Percentiles rank a stretch among this genome's conserved stretches.
Evolutionary conservation across 2,888 invertebrate genomes (phyloP).

Genomic region (Sisyra terminalis): DNA sequence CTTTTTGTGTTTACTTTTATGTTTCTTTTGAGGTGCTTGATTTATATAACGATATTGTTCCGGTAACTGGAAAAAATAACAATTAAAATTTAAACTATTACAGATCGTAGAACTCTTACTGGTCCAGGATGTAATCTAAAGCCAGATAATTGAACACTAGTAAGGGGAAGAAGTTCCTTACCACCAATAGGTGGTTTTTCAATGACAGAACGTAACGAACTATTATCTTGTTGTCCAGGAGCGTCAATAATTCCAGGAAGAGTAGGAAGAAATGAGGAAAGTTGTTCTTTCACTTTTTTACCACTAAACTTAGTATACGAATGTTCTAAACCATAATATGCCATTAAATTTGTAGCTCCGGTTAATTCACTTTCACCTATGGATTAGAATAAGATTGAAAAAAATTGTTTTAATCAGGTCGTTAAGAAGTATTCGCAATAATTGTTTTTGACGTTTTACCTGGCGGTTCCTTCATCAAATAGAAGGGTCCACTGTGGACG

Average conservation of each 20-base stretch:
- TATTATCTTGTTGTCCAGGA: constrained; percentile 72
- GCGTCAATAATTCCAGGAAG: constrained; percentile 91
- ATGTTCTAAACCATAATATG: constrained; percentile 90
- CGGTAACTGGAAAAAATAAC: constrained; percentile 43
- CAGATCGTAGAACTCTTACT: constrained; percentile 27
- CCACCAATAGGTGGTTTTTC: constrained; percentile 91
- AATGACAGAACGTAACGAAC: constrained; percentile 82
- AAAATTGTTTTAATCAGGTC: background rate
- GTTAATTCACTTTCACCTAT: constrained; percentile 82
- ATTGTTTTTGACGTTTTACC: constrained; percentile 31
- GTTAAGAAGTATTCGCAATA: background rate
- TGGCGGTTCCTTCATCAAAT: constrained; percentile 93
- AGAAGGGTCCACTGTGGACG: constrained; percentile 94
- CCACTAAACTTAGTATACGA: constrained; percentile 96
- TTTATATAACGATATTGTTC: constrained; percentile 90
- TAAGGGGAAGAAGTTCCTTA: constrained; percentile 73
- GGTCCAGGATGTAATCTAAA: constrained; percentile 93
- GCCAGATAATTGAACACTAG: constrained; percentile 77
- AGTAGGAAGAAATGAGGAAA: constrained; percentile 89
- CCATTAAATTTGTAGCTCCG: constrained; percentile 94
- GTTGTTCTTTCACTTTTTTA: constrained; percentile 85
- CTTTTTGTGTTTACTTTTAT: constrained; percentile 91
- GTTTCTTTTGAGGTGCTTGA: constrained; percentile 81
- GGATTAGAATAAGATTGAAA: constrained; percentile 16
- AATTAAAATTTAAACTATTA: constrained; percentile 1